These are phyloP conservation scores for Nestor notabilis DNA, from an alignment of 2,113 vertebrate genomes.

Conservation along the genomic window DNA sequence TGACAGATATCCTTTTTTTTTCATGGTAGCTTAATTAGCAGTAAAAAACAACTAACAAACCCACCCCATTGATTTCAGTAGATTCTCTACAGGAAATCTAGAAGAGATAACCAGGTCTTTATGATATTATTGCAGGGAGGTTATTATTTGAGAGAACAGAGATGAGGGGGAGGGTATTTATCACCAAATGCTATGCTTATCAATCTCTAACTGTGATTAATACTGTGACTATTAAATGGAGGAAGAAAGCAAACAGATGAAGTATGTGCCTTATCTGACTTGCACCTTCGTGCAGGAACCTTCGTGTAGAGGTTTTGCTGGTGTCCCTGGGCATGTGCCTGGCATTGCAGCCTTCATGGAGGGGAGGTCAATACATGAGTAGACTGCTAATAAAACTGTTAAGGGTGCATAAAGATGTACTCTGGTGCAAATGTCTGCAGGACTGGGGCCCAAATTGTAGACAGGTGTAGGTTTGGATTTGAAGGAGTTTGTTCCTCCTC, in stretches of 20 bases:
- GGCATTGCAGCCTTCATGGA: not conserved
- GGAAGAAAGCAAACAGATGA: not conserved
- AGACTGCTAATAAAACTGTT: not conserved
- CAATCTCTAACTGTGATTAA: not conserved
- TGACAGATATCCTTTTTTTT: not conserved
- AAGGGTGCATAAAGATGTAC: not conserved
- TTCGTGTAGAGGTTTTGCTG: not conserved
- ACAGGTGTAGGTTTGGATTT: not conserved
- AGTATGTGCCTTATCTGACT: not conserved
- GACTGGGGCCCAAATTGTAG: fast-evolving
- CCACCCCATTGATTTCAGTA: not conserved
- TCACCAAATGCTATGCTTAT: not conserved
- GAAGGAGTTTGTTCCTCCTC: not conserved
- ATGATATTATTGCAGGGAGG: not conserved
- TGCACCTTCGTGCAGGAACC: not conserved
- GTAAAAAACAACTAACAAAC: not conserved
- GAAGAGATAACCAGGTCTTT: slow-evolving; percentile 4
- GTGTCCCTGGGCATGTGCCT: not conserved
- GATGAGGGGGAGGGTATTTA: not conserved
- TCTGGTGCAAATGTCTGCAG: not conserved
- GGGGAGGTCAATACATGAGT: not conserved
- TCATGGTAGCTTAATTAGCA: not conserved
- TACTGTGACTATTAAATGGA: not conserved
- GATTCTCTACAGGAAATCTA: not conserved
- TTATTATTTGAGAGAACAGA: not conserved